Evolutionary conservation across 2,797 vertebrate species (phyloP).

Genomic region (Bothrops alternatus): DNA sequence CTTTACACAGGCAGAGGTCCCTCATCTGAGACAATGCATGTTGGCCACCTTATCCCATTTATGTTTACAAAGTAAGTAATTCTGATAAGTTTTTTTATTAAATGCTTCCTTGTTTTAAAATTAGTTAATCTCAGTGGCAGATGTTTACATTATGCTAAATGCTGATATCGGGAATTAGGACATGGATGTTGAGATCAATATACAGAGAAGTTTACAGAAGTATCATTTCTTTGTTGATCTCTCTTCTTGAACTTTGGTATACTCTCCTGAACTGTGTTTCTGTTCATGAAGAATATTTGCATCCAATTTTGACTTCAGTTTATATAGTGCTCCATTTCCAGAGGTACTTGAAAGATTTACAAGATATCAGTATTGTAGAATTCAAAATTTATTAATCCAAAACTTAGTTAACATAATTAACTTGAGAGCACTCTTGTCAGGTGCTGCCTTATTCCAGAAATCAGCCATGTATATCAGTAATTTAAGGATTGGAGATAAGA

Average conservation of each 20-base stretch:
- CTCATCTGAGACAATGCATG: constrained; percentile 91
- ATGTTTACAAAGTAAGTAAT: constrained; percentile 93
- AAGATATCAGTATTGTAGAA: background rate
- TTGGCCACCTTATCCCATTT: constrained; percentile 95
- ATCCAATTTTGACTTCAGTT: background rate
- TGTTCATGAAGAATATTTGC: background rate
- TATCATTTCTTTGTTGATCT: background rate
- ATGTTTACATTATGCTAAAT: background rate
- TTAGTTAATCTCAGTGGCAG: background rate
- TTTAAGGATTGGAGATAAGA: background rate
- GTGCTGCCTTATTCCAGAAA: background rate
- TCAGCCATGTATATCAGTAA: background rate
- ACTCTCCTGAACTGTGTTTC: background rate
- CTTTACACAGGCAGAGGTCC: constrained; percentile 96
- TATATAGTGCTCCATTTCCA: background rate
- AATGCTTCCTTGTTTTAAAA: background rate
- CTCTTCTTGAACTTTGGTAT: background rate
- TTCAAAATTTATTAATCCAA: background rate
- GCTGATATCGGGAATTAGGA: background rate
- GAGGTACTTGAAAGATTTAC: background rate
- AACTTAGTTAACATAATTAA: background rate
- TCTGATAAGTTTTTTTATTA: background rate
- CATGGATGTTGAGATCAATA: background rate
- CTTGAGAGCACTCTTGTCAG: background rate
- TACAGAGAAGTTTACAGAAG: background rate